These are phyloP conservation scores for Lethenteron camtschaticum DNA, from an alignment of 2,113 vertebrate species.

Conservation along the genomic window DNA sequence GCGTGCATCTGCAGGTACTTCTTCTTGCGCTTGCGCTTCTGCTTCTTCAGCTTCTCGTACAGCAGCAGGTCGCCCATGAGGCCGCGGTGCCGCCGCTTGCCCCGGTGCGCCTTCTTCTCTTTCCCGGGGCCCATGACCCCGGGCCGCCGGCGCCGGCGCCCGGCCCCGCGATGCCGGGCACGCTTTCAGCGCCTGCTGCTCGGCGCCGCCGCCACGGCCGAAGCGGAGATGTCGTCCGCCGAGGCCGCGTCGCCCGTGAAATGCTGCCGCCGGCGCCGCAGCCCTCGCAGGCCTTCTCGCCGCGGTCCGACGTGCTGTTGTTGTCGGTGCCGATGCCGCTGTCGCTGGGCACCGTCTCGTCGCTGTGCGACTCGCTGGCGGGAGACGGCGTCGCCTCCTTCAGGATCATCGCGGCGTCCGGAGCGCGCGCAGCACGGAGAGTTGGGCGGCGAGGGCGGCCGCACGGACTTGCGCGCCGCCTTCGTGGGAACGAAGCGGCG, in stretches of 20 bases:
- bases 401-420: constrained; percentile 45
- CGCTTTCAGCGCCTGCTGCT: background rate
- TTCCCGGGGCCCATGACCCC: constrained; percentile 37
- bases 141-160: constrained; percentile 27
- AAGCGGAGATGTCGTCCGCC: no score
- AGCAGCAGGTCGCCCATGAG: constrained; percentile 31
- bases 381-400: constrained; percentile 77
- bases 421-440: constrained; percentile 36
- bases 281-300: constrained; percentile 28
- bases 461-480: constrained; percentile 11
- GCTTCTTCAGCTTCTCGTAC: constrained; percentile 58
- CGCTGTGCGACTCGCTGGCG: constrained; percentile 81
- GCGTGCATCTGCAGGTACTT: constrained; percentile 55
- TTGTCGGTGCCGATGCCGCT: constrained; percentile 73
- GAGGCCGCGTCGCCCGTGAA: background rate
- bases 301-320: constrained; percentile 59
- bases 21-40: constrained; percentile 84
- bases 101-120: constrained; percentile 70
- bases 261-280: background rate
- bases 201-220: no score
- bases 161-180: background rate
- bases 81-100: constrained; percentile 42
- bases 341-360: constrained; percentile 62
- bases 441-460: constrained; percentile 36
- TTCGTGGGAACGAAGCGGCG: background rate